Evolutionary conservation across 64 coral and sea anemone genomes (phyloP).

Genomic region (Platygyra sinensis): DNA sequence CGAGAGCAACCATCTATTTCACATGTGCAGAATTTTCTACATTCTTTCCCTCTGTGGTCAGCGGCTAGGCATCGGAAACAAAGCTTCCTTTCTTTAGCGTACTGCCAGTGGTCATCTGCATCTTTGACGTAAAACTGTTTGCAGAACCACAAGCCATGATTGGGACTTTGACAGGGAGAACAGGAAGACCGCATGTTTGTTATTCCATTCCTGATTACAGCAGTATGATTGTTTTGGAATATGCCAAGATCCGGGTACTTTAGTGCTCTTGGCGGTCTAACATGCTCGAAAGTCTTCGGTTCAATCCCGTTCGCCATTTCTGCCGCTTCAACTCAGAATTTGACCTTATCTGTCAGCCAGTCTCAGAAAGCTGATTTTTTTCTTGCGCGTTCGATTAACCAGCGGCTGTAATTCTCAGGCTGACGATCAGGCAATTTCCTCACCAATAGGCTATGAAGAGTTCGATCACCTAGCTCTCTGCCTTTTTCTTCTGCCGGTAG

Average conservation of each 20-base stretch:
- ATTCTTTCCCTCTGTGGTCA: not conserved
- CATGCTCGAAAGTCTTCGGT: not conserved
- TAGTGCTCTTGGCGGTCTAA: not conserved
- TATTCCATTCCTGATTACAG: no score
- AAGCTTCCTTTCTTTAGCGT: conserved; percentile 31
- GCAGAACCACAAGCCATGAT: conserved; percentile 43
- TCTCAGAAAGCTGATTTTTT: no score
- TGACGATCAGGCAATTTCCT: conserved; percentile 50
- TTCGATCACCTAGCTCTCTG: conserved; percentile 56
- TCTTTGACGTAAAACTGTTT: no score
- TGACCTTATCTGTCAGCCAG: conserved; percentile 39
- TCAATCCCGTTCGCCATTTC: conserved; percentile 40
- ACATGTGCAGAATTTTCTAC: not conserved
- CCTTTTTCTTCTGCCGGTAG: conserved; percentile 17
- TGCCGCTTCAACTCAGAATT: conserved; percentile 1
- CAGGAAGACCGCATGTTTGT: no score
- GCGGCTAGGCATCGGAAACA: no score
- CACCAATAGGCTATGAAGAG: not conserved
- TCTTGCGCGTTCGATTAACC: not conserved
- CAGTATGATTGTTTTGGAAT: not conserved
- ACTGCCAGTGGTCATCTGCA: no score
- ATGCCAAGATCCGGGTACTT: not conserved
- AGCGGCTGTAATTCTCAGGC: conserved; percentile 38
- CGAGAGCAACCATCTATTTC: conserved; percentile 34
- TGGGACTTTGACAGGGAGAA: no score